Base-by-base conservation (phyloP, 2,113 vertebrate genomes). In the Solea senegalensis region DNA sequence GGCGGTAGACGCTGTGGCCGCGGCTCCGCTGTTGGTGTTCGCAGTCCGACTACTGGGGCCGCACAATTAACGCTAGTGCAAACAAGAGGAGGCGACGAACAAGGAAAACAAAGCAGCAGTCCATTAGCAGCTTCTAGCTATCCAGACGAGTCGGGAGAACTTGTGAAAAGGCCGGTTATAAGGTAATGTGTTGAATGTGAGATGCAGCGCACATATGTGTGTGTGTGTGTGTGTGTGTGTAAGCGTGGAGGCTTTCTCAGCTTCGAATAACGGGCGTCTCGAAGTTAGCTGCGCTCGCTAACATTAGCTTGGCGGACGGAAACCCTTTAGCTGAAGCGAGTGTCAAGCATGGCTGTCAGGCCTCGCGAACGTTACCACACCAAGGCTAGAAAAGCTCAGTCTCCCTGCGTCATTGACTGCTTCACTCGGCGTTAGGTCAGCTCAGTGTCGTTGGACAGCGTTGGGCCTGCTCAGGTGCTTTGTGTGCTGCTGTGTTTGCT, bases 51-150 rank as follows among this genome's bases (percentile, higher is more conserved):
- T 65, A 84, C 71, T 64, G 83, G 58, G 77, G 41, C 82, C 63
- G 64, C 73, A 78, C 83, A 68, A 74, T 59, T 50, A 82, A 68
- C 79, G 59, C 64, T 51, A 85, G 51, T 55, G 48, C 53, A 41
- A 69, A 82, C 73, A 60, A 83, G 86, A 68, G 80, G 82, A 84
- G 87, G 80, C 65, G 74, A 84, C 81, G 46, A 60, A 56, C 69
- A 57, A 73, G 73, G 77, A 80, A 78, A 90, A 88, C 83, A 76
- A 85, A 85, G 72, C 67, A 82, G 68, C 74, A 85, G 56, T 49
- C 69, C 65, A 75, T 43, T 62, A 64, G 10, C 66, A 69, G 48
- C 68, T 16, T 26, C 59, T 58, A 65, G 49, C 73, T 48, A 69
- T 66, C 67, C 68, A 69, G 55, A 76, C 63, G 64, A 28, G 64